Conservation (phyloP, 2,113 vertebrate species). For the Odocoileus hemionus region DNA sequence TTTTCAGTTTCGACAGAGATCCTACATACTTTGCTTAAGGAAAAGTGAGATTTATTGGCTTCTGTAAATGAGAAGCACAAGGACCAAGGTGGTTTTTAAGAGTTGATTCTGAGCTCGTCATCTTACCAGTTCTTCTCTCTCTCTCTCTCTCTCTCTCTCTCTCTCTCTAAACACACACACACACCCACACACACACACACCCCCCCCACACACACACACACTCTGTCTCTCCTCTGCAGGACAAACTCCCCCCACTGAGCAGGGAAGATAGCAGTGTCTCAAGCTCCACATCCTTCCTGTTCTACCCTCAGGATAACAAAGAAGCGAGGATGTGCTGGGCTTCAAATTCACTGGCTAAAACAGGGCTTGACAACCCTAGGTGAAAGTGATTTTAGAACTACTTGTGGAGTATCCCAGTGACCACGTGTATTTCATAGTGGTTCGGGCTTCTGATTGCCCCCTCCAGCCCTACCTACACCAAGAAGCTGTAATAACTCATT, state of each 20-base stretch:
- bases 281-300: neutral
- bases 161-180: neutral
- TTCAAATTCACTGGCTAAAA: neutral
- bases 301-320: neutral
- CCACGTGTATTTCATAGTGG: neutral
- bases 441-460: neutral
- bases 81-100: neutral
- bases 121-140: neutral
- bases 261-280: neutral
- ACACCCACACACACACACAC: neutral
- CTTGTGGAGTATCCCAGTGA: neutral
- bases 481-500: neutral
- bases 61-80: neutral
- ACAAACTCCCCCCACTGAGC: neutral
- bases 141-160: neutral
- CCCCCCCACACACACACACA: no score
- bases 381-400: neutral
- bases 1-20: neutral
- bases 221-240: neutral
- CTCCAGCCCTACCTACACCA: neutral
- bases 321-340: fast-evolving
- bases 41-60: neutral
- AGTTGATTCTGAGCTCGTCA: neutral
- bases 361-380: neutral
- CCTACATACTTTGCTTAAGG: neutral